Evolutionary conservation across 92 coral and sea anemone genomes (phyloP).

Genomic region (Bergia sp.): DNA sequence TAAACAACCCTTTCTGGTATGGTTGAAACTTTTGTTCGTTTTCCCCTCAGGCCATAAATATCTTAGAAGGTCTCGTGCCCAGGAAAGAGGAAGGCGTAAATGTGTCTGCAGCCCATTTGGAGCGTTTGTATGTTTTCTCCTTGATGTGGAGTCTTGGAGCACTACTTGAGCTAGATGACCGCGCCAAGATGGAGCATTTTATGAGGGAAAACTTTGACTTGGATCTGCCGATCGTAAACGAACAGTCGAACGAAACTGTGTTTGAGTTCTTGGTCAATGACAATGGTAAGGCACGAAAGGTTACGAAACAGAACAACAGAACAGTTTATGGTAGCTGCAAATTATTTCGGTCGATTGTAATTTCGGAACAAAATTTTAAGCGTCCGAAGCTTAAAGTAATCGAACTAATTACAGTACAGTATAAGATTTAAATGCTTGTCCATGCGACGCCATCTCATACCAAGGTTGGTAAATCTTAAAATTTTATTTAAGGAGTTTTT

Average conservation of each 20-base stretch:
- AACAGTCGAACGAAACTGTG: conserved; percentile 68
- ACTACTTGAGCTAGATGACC: conserved; percentile 79
- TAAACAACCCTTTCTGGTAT: background rate
- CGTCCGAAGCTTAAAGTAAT: too few species aligned
- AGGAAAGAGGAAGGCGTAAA: conserved; percentile 77
- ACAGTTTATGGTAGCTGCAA: background rate
- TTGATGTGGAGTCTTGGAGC: conserved; percentile 95
- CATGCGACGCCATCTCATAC: too few species aligned
- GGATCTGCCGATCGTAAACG: conserved; percentile 67
- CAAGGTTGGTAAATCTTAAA: too few species aligned
- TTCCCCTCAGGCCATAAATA: conserved; percentile 61
- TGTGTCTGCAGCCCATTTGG: conserved; percentile 71
- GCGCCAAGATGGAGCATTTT: conserved; percentile 79
- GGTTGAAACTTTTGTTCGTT: background rate
- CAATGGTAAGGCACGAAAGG: conserved; percentile 53
- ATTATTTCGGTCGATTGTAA: background rate
- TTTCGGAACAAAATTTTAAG: background rate
- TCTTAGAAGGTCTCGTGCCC: conserved; percentile 82
- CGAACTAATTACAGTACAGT: too few species aligned
- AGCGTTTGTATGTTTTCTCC: conserved; percentile 76
- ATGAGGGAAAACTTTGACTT: conserved; percentile 68
- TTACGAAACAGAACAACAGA: background rate
- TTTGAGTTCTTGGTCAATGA: conserved; percentile 84
- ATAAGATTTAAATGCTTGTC: too few species aligned
- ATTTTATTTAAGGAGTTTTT: too few species aligned